These are phyloP conservation scores for Andricus curvator DNA, from an alignment of 2,888 invertebrate species.

Conservation along the genomic window DNA sequence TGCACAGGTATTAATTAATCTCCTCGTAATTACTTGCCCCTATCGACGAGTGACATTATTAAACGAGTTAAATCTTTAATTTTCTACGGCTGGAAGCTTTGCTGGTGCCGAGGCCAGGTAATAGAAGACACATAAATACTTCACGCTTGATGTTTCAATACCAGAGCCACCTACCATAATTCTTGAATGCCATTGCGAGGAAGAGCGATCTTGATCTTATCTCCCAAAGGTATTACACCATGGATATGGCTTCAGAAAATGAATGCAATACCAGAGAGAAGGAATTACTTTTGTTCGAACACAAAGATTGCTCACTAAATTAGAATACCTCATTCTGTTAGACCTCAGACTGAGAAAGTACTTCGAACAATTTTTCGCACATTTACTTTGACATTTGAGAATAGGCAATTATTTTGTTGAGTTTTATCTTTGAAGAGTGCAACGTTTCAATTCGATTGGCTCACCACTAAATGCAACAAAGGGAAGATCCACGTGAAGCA, in stretches of 20 bases:
- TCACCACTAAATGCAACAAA: too few species aligned
- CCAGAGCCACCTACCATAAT: slow-evolving; percentile 25
- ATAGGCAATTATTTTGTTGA: too few species aligned
- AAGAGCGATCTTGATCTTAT: slow-evolving; percentile 37
- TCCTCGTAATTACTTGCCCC: background rate
- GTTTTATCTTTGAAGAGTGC: background rate
- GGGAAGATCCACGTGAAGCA: background rate
- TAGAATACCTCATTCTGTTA: slow-evolving; percentile 1
- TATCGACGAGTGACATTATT: background rate
- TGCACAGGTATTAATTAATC: background rate
- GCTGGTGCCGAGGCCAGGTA: background rate
- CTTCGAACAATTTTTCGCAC: background rate
- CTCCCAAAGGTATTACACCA: slow-evolving; percentile 28
- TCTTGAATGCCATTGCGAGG: slow-evolving; percentile 13
- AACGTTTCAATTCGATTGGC: background rate
- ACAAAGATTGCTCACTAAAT: slow-evolving; percentile 13
- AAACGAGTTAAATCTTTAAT: background rate
- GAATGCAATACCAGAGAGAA: slow-evolving; percentile 12
- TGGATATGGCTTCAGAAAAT: slow-evolving; percentile 28
- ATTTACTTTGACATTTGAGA: background rate
- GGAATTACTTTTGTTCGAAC: slow-evolving; percentile 22
- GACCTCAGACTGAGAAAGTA: background rate
- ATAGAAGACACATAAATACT: slow-evolving; percentile 36
- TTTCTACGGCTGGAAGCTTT: background rate
- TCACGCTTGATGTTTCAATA: slow-evolving; percentile 39